A percentile compares a stretch with the other conserved stretches of the same genome.
These are phyloP conservation scores for Brienomyrus brachyistius DNA, from an alignment of 2,113 vertebrate genomes.

Conservation along the genomic window DNA sequence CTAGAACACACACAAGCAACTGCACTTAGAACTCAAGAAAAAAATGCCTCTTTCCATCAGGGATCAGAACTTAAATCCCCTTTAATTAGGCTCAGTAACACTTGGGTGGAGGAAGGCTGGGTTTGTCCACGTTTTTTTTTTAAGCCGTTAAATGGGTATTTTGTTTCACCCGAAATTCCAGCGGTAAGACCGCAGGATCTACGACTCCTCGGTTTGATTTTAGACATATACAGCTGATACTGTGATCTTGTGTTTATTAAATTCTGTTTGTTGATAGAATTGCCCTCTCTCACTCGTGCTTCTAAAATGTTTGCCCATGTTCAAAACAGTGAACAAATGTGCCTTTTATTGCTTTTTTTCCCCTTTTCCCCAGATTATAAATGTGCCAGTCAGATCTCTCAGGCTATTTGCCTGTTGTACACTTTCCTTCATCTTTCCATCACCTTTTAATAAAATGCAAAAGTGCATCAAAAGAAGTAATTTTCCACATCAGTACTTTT, in stretches of 20 bases:
- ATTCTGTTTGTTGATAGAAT: too few relatives aligned
- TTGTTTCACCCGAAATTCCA: neutral
- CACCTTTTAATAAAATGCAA: conserved; percentile 52
- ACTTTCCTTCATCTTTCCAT: conserved; percentile 26
- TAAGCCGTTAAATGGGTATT: neutral
- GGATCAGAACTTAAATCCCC: conserved; percentile 22
- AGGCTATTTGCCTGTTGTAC: neutral
- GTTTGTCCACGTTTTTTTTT: conserved; percentile 14
- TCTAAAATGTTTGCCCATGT: neutral
- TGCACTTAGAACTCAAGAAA: neutral
- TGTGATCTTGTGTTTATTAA: too few relatives aligned
- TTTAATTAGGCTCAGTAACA: conserved; percentile 32
- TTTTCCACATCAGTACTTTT: conserved; percentile 52
- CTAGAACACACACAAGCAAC: neutral
- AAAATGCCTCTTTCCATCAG: neutral
- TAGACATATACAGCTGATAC: neutral
- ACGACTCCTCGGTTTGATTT: neutral
- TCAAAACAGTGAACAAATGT: neutral
- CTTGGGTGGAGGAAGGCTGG: neutral
- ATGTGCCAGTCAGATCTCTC: conserved; percentile 9
- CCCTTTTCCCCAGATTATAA: neutral
- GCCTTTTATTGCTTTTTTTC: neutral
- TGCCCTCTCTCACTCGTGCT: neutral
- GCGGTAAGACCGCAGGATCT: neutral
- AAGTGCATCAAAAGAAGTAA: conserved; percentile 56